Conservation (phyloP, 2,113 vertebrate species). For the Taurulus bubalis region DNA sequence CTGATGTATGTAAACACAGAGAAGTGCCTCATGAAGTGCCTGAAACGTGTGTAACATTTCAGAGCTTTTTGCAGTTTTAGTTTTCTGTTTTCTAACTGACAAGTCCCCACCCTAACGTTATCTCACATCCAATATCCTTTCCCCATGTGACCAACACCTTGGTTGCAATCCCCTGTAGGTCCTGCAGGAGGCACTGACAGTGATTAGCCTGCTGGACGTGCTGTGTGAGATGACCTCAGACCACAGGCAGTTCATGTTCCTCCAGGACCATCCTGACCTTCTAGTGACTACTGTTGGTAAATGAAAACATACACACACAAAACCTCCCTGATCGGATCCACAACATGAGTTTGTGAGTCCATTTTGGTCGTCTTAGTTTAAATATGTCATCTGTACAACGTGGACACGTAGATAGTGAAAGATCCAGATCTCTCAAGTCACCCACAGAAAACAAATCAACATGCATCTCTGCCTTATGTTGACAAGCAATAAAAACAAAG, state of each 20-base stretch:
- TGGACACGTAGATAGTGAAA: neutral
- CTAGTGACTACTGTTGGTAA: slow-evolving; percentile 89
- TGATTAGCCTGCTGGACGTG: slow-evolving; percentile 89
- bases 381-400: neutral
- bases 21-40: neutral
- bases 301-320: slow-evolving; percentile 49
- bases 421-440: slow-evolving; percentile 12
- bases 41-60: neutral
- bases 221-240: slow-evolving; percentile 94
- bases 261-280: slow-evolving; percentile 89
- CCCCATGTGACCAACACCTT: neutral
- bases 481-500: neutral
- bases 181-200: slow-evolving; percentile 88
- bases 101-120: neutral
- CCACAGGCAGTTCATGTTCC: slow-evolving; percentile 82
- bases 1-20: neutral
- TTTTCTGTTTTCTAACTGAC: neutral
- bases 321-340: neutral
- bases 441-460: slow-evolving; percentile 12
- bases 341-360: neutral
- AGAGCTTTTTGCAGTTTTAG: neutral
- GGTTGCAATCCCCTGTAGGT: slow-evolving; percentile 60
- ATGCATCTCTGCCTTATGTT: neutral
- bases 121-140: neutral
- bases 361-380: neutral